phyloP scores from a whole-genome alignment of 2,113 vertebrate species.

The Corythoichthys intestinalis region DNA sequence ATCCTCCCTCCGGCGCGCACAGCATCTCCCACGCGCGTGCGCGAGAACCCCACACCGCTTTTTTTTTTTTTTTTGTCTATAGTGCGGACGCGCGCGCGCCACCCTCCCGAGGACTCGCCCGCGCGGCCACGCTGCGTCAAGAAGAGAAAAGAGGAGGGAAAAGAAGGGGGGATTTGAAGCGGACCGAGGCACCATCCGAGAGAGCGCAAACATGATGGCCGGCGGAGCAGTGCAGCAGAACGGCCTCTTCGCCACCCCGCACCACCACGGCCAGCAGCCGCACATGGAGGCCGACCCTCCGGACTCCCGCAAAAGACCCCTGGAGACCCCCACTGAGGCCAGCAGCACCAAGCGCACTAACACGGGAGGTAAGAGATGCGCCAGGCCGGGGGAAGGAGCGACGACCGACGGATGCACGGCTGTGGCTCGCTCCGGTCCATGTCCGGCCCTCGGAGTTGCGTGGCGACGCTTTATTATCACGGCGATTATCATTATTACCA shows the following conservation, averaged over 20 bases:
- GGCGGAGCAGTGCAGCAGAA: constrained; percentile 83
- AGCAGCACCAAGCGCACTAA: constrained; percentile 91
- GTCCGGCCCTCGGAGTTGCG: constrained; percentile 18
- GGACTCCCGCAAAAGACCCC: constrained; percentile 86
- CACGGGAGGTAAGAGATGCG: constrained; percentile 83
- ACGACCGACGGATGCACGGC: too few relatives aligned
- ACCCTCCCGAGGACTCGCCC: constrained; percentile 45
- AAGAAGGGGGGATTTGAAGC: constrained; percentile 54
- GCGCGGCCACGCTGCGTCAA: constrained; percentile 56
- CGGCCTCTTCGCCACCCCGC: constrained; percentile 78
- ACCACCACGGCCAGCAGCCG: constrained; percentile 79
- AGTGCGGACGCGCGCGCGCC: constrained; percentile 8
- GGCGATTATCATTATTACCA: background rate
- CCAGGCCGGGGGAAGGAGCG: constrained; percentile 10
- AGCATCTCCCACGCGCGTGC: constrained; percentile 57
- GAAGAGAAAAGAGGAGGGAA: background rate
- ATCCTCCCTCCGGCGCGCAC: constrained; percentile 44
- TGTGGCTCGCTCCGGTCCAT: constrained; percentile 4
- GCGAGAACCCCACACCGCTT: constrained; percentile 16
- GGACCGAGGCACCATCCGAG: constrained; percentile 60
- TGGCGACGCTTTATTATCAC: constrained; percentile 45
- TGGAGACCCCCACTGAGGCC: constrained; percentile 88
- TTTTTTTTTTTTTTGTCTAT: background rate
- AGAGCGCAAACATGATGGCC: constrained; percentile 79
- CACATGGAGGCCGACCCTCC: constrained; percentile 88